Percentiles rank a stretch among this genome's conserved stretches.
Evolutionary conservation across 2,888 invertebrate genomes (phyloP).

Genomic region (Aspidiotus rigidus): DNA sequence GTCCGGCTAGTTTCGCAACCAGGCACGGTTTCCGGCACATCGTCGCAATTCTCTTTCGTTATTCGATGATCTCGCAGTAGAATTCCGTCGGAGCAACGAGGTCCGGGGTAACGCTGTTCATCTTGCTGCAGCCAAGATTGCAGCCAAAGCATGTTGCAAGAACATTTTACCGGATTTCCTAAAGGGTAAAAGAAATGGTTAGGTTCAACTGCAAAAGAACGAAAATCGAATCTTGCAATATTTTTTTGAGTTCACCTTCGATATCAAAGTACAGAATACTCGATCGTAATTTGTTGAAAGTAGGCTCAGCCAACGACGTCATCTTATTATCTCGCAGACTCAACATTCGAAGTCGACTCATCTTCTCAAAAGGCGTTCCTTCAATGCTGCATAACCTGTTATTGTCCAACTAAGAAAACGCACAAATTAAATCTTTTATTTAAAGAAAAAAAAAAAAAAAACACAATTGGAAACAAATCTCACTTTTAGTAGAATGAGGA

Average conservation of each 20-base stretch:
- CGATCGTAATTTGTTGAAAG: slow-evolving; percentile 64
- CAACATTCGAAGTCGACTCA: slow-evolving; percentile 72
- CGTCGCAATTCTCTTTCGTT: slow-evolving; percentile 57
- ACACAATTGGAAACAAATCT: background rate
- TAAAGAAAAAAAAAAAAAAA: background rate
- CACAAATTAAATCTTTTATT: background rate
- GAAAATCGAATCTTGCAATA: no score
- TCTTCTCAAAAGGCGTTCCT: slow-evolving; percentile 70
- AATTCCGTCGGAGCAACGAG: slow-evolving; percentile 68
- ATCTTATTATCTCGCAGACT: slow-evolving; percentile 69
- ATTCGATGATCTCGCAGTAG: slow-evolving; percentile 63
- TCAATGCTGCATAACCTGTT: slow-evolving; percentile 72
- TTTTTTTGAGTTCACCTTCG: slow-evolving; percentile 54
- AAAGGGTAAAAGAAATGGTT: slow-evolving; percentile 36
- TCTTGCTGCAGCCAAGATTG: slow-evolving; percentile 58
- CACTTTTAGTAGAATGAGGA: slow-evolving; percentile 72
- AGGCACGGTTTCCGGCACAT: slow-evolving; percentile 48
- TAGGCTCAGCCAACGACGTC: slow-evolving; percentile 60
- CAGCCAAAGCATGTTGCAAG: slow-evolving; percentile 73
- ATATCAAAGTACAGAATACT: slow-evolving; percentile 75
- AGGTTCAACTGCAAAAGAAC: no score
- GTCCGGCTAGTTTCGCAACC: slow-evolving; percentile 54
- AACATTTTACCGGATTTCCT: slow-evolving; percentile 77
- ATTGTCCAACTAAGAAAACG: slow-evolving; percentile 55
- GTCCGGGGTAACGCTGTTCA: slow-evolving; percentile 54